Conservation (phyloP, 2,113 vertebrate genomes). For the Corydoras sp. region DNA sequence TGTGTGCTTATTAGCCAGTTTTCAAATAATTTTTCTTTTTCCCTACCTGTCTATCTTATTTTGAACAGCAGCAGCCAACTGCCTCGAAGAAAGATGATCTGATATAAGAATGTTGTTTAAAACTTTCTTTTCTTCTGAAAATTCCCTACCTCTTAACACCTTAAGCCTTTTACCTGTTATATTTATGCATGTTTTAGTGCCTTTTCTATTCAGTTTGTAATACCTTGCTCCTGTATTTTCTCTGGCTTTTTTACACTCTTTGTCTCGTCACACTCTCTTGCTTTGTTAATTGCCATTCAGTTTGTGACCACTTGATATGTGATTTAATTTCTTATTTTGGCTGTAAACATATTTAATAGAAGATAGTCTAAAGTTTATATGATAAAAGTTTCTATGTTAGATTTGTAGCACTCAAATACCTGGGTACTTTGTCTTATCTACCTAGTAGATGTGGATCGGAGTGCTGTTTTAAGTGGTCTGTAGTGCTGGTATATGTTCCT, state of each 20-base stretch:
- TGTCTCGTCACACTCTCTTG: conserved; percentile 2
- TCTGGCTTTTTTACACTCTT: background rate
- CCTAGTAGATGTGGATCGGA: conserved; percentile 60
- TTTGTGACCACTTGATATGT: conserved; percentile 56
- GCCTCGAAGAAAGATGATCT: conserved; percentile 28
- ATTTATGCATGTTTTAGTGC: conserved; percentile 18
- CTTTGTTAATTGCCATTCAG: conserved; percentile 46
- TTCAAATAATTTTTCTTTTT: conserved; percentile 9
- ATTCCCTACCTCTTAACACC: conserved; percentile 46
- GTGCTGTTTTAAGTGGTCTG: conserved; percentile 49
- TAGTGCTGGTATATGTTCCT: conserved; percentile 52
- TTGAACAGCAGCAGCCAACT: conserved; percentile 17
- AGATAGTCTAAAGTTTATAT: conserved; percentile 45
- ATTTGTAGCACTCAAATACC: conserved; percentile 65
- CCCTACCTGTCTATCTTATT: background rate
- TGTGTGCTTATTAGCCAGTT: conserved; percentile 12
- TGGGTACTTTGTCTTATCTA: conserved; percentile 82
- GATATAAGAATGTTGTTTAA: conserved; percentile 54
- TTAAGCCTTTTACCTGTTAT: conserved; percentile 20
- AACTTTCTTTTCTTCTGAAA: conserved; percentile 26
- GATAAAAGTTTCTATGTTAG: conserved; percentile 34
- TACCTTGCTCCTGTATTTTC: conserved; percentile 19
- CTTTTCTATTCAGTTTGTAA: conserved; percentile 22
- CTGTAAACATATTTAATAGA: conserved; percentile 62
- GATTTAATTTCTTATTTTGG: conserved; percentile 44